Conservation (phyloP, 2,113 vertebrate species). For the Scomber scombrus region DNA sequence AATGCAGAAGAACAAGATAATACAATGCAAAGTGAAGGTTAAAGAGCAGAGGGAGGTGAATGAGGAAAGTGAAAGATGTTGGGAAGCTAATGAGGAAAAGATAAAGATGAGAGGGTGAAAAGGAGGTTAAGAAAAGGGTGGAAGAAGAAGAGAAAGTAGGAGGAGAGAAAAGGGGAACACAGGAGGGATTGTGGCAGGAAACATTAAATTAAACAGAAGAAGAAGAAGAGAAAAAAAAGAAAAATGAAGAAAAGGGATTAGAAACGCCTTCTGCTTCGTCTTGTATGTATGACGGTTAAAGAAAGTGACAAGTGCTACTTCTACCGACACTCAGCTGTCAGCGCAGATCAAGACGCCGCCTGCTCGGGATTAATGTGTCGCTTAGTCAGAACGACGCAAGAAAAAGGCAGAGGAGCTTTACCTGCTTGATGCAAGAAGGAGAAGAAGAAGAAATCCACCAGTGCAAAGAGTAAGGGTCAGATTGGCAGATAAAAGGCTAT, state of each 20-base stretch:
- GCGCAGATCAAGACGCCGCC: constrained; percentile 13
- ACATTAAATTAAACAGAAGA: constrained; percentile 1
- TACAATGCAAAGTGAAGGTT: not conserved
- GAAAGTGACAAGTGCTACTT: constrained; percentile 43
- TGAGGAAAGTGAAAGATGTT: not conserved
- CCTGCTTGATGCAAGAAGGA: not conserved
- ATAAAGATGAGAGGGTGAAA: too few relatives aligned
- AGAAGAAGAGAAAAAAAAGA: not conserved
- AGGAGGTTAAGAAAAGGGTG: not conserved
- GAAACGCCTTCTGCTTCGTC: not conserved
- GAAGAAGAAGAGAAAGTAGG: not conserved
- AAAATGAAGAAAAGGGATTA: not conserved
- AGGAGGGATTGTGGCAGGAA: not conserved
- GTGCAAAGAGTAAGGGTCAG: too few relatives aligned
- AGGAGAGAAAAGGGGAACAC: not conserved
- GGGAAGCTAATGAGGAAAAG: too few relatives aligned
- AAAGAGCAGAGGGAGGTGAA: not conserved
- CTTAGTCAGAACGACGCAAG: not conserved
- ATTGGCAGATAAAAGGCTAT: too few relatives aligned
- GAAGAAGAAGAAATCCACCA: not conserved
- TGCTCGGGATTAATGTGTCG: not conserved
- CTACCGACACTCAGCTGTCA: constrained; percentile 30
- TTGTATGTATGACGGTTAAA: constrained; percentile 15
- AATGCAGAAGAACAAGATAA: not conserved
- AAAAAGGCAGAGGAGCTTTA: not conserved